Conservation (phyloP, 2,888 invertebrate genomes). For the Parnassius smintheus region DNA sequence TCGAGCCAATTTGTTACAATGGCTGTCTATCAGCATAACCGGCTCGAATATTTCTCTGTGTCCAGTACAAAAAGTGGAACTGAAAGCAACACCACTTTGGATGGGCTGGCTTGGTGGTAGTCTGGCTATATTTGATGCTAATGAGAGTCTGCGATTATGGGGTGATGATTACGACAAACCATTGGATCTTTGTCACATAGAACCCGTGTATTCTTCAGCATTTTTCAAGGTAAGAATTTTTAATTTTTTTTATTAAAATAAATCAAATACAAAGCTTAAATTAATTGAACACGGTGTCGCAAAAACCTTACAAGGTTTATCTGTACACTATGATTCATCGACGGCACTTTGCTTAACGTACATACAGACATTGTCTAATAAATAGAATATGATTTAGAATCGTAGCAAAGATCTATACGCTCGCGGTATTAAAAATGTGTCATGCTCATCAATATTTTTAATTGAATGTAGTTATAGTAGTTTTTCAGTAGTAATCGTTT, state of each 20-base stretch:
- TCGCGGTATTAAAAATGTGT: no score
- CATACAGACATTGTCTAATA: no score
- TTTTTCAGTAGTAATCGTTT: no score
- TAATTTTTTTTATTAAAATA: background rate
- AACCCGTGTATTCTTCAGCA: constrained; percentile 92
- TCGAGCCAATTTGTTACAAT: constrained; percentile 90
- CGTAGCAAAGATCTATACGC: no score
- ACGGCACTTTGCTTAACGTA: no score
- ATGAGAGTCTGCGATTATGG: constrained; percentile 92
- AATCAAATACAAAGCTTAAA: background rate
- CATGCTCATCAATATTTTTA: no score
- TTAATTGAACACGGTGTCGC: no score
- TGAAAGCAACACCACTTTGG: constrained; percentile 83
- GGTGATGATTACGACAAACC: constrained; percentile 95
- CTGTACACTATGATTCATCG: no score
- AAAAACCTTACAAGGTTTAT: no score
- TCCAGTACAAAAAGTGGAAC: constrained; percentile 86
- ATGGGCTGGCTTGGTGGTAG: constrained; percentile 88
- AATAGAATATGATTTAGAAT: no score
- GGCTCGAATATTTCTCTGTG: constrained; percentile 75
- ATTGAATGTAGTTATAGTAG: no score
- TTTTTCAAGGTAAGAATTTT: constrained; percentile 85
- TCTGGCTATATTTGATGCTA: constrained; percentile 91
- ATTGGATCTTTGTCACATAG: constrained; percentile 89
- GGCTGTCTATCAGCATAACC: constrained; percentile 86